phyloP scores from a whole-genome alignment of 2,113 vertebrate species.

The Rhea pennata region DNA sequence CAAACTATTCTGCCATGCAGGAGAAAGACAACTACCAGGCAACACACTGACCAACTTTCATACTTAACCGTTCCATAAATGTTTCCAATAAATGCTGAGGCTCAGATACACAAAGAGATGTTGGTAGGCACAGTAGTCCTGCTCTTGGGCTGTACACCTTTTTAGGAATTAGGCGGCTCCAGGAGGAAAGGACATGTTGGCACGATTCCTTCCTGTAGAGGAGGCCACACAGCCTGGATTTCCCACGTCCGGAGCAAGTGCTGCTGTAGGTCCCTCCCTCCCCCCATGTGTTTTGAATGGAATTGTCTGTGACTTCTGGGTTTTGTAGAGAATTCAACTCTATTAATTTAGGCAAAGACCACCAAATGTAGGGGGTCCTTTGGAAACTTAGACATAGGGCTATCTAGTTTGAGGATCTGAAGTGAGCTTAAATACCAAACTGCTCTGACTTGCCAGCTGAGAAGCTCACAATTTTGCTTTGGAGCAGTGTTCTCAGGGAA shows the following conservation, averaged over 20 bases:
- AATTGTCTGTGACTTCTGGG: background rate
- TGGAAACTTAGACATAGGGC: background rate
- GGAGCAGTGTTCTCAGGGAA: background rate
- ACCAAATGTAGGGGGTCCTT: background rate
- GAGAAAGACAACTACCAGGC: background rate
- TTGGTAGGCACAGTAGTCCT: no score
- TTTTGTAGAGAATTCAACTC: background rate
- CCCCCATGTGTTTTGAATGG: background rate
- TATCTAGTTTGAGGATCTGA: background rate
- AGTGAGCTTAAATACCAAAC: background rate
- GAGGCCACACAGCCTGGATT: background rate
- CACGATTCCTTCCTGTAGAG: no score
- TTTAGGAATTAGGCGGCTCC: no score
- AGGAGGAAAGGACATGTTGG: background rate
- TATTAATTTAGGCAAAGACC: background rate
- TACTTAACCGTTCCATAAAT: background rate
- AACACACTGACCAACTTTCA: background rate
- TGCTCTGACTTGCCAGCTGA: background rate
- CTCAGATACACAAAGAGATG: no score
- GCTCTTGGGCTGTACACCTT: no score
- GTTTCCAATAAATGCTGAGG: background rate
- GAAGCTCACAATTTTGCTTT: background rate
- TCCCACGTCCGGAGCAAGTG: background rate
- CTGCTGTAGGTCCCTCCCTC: background rate
- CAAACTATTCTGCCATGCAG: background rate